Conservation (phyloP, 2,113 vertebrate genomes). For the Morone saxatilis region DNA sequence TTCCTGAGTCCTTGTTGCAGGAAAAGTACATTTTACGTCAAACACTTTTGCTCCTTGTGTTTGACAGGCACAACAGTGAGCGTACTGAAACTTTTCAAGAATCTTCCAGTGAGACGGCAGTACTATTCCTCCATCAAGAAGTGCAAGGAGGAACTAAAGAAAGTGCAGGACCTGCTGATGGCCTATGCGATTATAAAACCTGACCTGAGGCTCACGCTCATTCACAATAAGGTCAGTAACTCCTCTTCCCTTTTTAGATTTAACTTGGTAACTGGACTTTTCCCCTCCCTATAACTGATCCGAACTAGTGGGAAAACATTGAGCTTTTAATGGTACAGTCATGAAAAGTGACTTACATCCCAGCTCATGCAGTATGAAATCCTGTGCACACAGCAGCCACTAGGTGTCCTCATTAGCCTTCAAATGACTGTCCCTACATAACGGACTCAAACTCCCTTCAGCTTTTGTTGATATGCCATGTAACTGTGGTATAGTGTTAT, state of each 20-base stretch:
- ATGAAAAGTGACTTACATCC: background rate
- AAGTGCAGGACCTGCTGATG: slow-evolving; percentile 90
- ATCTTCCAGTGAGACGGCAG: slow-evolving; percentile 95
- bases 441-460: background rate
- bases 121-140: slow-evolving; percentile 92
- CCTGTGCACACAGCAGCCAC: slow-evolving; percentile 48
- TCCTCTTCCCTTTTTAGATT: fast-evolving
- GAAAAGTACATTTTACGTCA: background rate
- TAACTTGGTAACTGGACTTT: background rate
- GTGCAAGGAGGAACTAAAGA: slow-evolving; percentile 96
- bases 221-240: slow-evolving; percentile 91
- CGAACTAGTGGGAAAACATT: background rate
- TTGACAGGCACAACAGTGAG: slow-evolving; percentile 92
- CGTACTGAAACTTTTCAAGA: slow-evolving; percentile 93
- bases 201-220: slow-evolving; percentile 90
- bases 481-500: background rate
- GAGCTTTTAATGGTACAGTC: background rate
- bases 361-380: background rate
- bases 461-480: slow-evolving; percentile 9
- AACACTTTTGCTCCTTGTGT: slow-evolving; percentile 9
- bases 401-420: slow-evolving; percentile 76
- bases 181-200: slow-evolving; percentile 93
- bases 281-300: background rate
- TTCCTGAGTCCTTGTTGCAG: too few species aligned
- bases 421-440: slow-evolving; percentile 27